A percentile compares a stretch with the other conserved stretches of the same genome.
Evolutionary conservation across 2,113 vertebrate genomes (phyloP).

Genomic region (Xenotilapia caudafasciata): DNA sequence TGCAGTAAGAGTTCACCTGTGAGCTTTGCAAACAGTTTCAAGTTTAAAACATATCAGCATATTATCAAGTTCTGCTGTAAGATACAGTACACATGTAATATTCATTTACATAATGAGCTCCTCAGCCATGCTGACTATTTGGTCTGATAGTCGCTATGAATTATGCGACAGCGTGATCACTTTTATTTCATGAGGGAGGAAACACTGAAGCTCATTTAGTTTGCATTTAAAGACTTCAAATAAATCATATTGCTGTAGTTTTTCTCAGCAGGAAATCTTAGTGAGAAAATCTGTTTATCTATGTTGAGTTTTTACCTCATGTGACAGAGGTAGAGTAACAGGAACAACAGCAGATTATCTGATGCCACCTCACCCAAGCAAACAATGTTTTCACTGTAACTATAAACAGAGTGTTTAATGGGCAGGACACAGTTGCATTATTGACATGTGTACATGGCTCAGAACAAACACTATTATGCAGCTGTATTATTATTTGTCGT

Average conservation of each 20-base stretch:
- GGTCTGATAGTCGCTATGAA: neutral
- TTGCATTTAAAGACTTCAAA: rapidly evolving
- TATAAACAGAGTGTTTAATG: neutral
- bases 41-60: rapidly evolving
- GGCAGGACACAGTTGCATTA: rapidly evolving
- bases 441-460: neutral
- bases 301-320: neutral
- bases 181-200: rapidly evolving
- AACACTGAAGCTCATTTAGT: rapidly evolving
- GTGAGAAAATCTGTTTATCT: rapidly evolving
- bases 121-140: neutral
- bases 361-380: neutral
- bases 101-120: neutral
- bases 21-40: neutral
- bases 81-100: neutral
- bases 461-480: rapidly evolving
- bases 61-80: neutral
- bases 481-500: rapidly evolving
- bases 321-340: rapidly evolving
- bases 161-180: rapidly evolving
- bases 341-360: neutral
- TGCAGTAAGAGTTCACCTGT: neutral
- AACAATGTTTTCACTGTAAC: rapidly evolving
- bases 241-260: rapidly evolving
- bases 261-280: neutral